Evolutionary conservation across 2,797 vertebrate genomes (phyloP), one percentile per base, ranked within the genome.

Genomic region (Loriculus beryllinus): DNA sequence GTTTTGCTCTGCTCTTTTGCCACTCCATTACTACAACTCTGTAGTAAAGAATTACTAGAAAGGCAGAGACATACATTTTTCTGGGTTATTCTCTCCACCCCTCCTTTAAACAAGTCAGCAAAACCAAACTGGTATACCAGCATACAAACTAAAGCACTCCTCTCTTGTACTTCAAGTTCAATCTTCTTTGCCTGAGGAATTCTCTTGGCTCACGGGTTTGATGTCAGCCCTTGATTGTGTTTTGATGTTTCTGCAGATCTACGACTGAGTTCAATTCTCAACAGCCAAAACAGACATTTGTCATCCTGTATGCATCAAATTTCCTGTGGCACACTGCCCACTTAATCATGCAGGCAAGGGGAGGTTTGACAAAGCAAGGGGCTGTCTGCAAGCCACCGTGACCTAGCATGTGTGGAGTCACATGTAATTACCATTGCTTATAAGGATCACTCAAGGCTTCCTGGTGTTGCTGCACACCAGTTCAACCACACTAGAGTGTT

Each of bases 241-340:
- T 99, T 99, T 99, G 98, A 99, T 99, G 98, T 99, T 99, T 98
- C 98, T 97, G 98, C 98, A 98, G 98, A 98, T 98, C 98, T 97
- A 98, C 98, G 95, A 98, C 96, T 97, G 98, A 98, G 98, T 98
- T 98, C 98, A 99, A 97, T 98, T 98, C 98, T 98, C 98, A 97
- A 97, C 98, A 99, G 98, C 98, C 98, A 98, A 98, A 99, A 98
- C 98, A 99, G 98, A 98, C 98, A 98, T 98, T 98, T 98, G 98
- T 98, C 98, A 98, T 97, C 96, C 96, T 91, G 85, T 89, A 98
- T 97, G 98, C 98, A 96, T 97, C 94, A 42, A 69, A 96, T 95
- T 97, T 97, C 97, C 95, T 60, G 69, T 96, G 96, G 95, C 97
- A 97, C 93, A 6, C 95, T 97, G 97, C 97, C 97, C 97, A 97